Evolutionary conservation across 2,797 vertebrate genomes (phyloP).

Genomic region (Amniataba percoides): DNA sequence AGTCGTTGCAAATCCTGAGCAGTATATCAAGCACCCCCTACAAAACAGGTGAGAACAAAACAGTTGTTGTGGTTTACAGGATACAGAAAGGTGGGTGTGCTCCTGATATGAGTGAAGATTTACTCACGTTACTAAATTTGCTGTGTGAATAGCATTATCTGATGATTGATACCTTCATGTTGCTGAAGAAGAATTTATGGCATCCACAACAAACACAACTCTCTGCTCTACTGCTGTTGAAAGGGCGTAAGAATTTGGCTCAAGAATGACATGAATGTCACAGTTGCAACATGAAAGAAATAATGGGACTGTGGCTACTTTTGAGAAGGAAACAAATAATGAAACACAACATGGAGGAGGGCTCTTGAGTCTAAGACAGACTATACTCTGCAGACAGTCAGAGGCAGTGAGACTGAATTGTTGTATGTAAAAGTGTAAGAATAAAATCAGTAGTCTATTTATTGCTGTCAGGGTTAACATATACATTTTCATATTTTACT

Average conservation of each 20-base stretch:
- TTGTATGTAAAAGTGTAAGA: background rate
- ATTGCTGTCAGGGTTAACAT: background rate
- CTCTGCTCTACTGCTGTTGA: background rate
- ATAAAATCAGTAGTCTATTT: background rate
- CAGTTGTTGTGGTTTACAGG: constrained; percentile 4
- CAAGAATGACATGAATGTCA: background rate
- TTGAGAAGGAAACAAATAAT: background rate
- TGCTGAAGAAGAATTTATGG: background rate
- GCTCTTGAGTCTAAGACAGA: background rate
- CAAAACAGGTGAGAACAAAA: constrained; percentile 85
- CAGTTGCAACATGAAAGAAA: background rate
- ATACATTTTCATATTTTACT: background rate
- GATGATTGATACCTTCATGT: background rate
- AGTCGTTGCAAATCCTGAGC: constrained; percentile 81
- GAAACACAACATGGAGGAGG: background rate
- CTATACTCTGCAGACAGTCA: background rate
- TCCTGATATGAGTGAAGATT: no score
- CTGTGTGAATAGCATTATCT: background rate
- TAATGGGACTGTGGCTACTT: background rate
- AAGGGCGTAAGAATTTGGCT: background rate
- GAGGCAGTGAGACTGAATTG: background rate
- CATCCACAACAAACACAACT: background rate
- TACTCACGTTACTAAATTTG: background rate
- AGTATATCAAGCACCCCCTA: constrained; percentile 89
- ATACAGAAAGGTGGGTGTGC: background rate